phyloP scores from a whole-genome alignment of 2,888 invertebrate genomes.

The Nemurella pictetii region DNA sequence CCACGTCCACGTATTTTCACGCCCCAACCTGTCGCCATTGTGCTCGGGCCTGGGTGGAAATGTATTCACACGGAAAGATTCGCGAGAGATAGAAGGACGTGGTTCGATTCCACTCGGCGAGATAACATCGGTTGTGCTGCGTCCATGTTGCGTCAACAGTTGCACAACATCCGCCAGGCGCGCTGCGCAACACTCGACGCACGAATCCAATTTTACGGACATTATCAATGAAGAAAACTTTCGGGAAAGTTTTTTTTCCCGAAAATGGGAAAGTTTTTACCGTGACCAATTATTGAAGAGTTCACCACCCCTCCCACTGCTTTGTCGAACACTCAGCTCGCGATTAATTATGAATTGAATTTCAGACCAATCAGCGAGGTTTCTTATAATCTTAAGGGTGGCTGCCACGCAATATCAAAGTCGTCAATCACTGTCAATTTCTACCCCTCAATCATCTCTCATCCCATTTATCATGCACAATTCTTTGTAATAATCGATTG shows the following conservation, averaged over 20 bases:
- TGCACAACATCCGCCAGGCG: background rate
- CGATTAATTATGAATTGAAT: background rate
- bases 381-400: background rate
- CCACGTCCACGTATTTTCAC: background rate
- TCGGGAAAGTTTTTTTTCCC: background rate
- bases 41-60: background rate
- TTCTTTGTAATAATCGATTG: background rate
- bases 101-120: slow-evolving; percentile 6
- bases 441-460: background rate
- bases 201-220: background rate
- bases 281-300: background rate
- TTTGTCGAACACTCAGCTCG: background rate
- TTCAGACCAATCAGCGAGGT: background rate
- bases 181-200: background rate
- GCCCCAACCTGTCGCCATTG: slow-evolving; percentile 17
- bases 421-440: background rate
- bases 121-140: slow-evolving; percentile 8
- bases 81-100: background rate
- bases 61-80: slow-evolving; percentile 13
- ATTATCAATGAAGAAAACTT: background rate
- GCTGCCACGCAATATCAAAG: background rate
- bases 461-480: background rate
- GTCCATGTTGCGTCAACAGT: background rate
- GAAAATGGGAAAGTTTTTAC: background rate
- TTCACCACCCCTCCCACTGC: background rate